Conservation (phyloP, 2,113 vertebrate species). For the Nothobranchius kuhntae region DNA sequence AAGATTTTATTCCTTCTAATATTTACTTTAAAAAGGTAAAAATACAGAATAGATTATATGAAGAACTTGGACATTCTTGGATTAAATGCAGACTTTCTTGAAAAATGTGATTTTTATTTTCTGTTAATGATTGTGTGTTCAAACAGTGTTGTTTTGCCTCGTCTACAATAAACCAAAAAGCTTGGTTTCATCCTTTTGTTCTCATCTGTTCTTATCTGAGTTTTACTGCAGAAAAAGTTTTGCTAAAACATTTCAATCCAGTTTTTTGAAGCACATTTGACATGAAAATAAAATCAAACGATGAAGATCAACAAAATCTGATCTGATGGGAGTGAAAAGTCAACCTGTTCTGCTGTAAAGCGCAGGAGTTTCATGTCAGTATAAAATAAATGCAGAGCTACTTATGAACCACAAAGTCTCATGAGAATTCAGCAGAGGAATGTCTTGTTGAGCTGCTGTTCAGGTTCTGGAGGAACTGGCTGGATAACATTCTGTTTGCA, state of each 20-base stretch:
- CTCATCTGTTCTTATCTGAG: background rate
- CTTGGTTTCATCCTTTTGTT: no score
- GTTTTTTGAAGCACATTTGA: no score
- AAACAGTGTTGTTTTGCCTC: background rate
- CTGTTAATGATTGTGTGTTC: background rate
- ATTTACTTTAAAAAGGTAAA: no score
- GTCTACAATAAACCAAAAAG: background rate
- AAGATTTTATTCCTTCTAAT: background rate
- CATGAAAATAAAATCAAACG: no score
- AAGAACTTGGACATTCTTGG: no score
- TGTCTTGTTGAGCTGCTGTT: constrained; percentile 50
- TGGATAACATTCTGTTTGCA: constrained; percentile 69
- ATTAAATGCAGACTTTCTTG: no score
- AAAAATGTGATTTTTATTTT: background rate
- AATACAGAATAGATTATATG: no score
- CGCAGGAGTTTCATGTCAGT: no score
- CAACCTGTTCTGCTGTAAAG: no score
- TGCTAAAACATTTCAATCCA: no score
- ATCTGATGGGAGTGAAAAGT: no score
- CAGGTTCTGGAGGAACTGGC: constrained; percentile 58
- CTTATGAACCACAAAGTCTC: constrained; percentile 2
- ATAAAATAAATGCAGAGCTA: background rate
- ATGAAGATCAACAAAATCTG: no score
- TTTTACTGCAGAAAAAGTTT: background rate
- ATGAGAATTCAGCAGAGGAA: constrained; percentile 23